A percentile compares a stretch with the other conserved stretches of the same genome.
Evolutionary conservation across 1,140 invertebrate genomes (phyloP).

Genomic region (Eulimnadia texana): DNA sequence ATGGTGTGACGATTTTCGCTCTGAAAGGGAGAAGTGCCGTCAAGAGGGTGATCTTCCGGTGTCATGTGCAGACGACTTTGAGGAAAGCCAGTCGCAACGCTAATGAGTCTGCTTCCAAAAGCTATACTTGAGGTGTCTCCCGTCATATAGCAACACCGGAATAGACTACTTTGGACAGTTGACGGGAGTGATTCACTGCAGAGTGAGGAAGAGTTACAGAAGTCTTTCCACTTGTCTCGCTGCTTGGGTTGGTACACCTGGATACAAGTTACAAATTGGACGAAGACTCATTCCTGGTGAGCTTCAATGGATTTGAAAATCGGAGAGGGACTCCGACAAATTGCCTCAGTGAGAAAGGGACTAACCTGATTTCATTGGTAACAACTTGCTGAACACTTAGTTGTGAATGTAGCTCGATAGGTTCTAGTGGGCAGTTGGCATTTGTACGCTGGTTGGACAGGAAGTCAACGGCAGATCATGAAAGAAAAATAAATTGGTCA

Average conservation of each 20-base stretch:
- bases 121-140: neutral
- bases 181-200: constrained; percentile 14
- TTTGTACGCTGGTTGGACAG: no score
- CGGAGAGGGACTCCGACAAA: constrained; percentile 19
- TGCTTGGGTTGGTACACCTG: constrained; percentile 24
- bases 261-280: constrained; percentile 21
- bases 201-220: constrained; percentile 21
- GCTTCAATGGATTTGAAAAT: constrained; percentile 21
- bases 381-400: no score
- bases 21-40: constrained; percentile 7
- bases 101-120: constrained; percentile 3
- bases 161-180: constrained; percentile 23
- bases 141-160: constrained; percentile 18
- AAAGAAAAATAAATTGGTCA: no score
- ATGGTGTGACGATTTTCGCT: constrained; percentile 14
- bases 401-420: no score
- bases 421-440: no score
- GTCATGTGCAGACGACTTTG: neutral
- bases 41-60: constrained; percentile 6
- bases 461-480: no score
- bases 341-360: constrained; percentile 25
- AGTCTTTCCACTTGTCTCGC: constrained; percentile 22
- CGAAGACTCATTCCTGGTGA: constrained; percentile 20
- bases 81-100: neutral
- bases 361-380: no score